These are phyloP conservation scores for Cottoperca gobio DNA, from an alignment of 2,797 vertebrate species.

Conservation along the genomic window DNA sequence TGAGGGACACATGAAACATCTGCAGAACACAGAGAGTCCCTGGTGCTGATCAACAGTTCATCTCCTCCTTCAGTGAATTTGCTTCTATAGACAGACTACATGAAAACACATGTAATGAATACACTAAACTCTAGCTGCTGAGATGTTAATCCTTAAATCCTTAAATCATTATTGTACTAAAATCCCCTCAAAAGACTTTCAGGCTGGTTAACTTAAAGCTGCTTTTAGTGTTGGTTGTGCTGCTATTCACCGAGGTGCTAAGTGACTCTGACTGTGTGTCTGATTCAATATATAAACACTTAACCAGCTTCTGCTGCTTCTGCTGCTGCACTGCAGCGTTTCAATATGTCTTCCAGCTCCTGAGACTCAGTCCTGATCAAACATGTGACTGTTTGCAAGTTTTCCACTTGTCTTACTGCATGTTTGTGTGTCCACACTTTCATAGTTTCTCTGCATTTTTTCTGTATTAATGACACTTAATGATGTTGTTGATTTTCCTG, in stretches of 20 bases:
- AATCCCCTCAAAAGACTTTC: conserved; percentile 51
- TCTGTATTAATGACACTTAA: too few relatives aligned
- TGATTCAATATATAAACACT: conserved; percentile 52
- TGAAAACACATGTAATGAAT: too few relatives aligned
- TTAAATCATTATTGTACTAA: conserved; percentile 38
- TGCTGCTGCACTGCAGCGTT: neutral
- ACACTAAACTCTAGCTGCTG: too few relatives aligned
- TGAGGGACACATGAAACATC: conserved; percentile 51
- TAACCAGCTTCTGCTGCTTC: conserved; percentile 29
- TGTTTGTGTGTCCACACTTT: neutral
- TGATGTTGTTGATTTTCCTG: too few relatives aligned
- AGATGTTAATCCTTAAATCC: conserved; percentile 56
- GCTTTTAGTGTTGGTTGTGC: conserved; percentile 33
- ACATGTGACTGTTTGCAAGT: conserved; percentile 13
- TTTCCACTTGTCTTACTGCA: too few relatives aligned
- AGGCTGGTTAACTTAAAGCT: conserved; percentile 39
- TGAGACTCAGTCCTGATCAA: conserved; percentile 34
- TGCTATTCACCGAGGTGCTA: conserved; percentile 46
- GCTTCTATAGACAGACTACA: neutral
- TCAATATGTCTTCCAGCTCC: conserved; percentile 25
- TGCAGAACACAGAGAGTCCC: conserved; percentile 44
- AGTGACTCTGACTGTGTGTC: conserved; percentile 37
- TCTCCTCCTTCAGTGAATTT: neutral
- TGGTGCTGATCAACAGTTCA: conserved; percentile 44
- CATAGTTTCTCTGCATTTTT: neutral